Percentiles rank a stretch among this genome's conserved stretches.
These are phyloP conservation scores for Rhinogobio ventralis DNA, from an alignment of 2,797 vertebrate genomes.

Conservation along the genomic window DNA sequence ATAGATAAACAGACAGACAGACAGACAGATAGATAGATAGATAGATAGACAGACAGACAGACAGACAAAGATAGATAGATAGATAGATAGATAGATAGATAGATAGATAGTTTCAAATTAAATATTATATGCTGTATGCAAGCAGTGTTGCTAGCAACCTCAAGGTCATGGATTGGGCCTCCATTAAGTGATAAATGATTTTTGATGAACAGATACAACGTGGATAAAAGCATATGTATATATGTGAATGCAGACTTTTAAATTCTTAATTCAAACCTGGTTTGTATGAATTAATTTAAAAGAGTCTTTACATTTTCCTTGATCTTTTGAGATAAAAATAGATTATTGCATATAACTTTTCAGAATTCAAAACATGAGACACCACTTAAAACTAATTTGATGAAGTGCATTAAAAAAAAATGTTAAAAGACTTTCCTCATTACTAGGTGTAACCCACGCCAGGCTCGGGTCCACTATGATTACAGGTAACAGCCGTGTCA, in stretches of 20 bases:
- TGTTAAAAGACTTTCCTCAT: neutral
- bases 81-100: no score
- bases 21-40: no score
- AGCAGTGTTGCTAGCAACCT: neutral
- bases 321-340: neutral
- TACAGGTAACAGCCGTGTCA: conserved; percentile 23
- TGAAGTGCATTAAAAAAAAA: neutral
- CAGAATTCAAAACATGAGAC: neutral
- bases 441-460: neutral
- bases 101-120: no score
- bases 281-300: neutral
- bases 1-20: no score
- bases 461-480: neutral
- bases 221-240: neutral
- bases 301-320: neutral
- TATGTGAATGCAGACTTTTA: neutral
- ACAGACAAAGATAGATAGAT: no score
- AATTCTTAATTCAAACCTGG: neutral
- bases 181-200: neutral
- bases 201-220: neutral
- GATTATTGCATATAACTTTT: neutral
- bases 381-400: neutral
- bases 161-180: neutral
- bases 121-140: neutral
- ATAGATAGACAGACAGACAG: no score